Evolutionary conservation across 2,888 invertebrate species (phyloP).

Genomic region (Icerya purchasi): DNA sequence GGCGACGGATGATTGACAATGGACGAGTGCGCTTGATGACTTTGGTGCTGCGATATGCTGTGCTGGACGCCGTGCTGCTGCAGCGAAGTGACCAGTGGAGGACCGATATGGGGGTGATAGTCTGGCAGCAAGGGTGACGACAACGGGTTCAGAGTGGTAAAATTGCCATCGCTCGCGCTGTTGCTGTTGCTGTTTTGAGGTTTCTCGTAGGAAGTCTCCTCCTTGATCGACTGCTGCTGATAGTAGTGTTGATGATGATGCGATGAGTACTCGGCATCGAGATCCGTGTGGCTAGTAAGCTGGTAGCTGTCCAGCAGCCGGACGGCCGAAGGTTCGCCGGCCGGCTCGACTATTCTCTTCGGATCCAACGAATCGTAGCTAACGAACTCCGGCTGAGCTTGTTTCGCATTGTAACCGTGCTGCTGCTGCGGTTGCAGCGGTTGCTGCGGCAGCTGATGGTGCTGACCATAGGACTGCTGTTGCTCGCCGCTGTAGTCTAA

Average conservation of each 20-base stretch:
- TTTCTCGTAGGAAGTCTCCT: not conserved
- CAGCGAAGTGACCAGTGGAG: constrained; percentile 14
- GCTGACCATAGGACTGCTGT: constrained; percentile 23
- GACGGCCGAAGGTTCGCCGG: constrained; percentile 23
- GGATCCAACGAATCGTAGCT: constrained; percentile 24
- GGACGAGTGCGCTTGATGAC: constrained; percentile 19
- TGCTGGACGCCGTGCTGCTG: constrained; percentile 22
- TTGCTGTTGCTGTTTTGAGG: no score
- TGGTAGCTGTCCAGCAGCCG: constrained; percentile 23
- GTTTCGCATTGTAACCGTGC: no score
- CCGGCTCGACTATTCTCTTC: constrained; percentile 23
- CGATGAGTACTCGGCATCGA: not conserved
- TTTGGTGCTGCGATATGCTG: constrained; percentile 26
- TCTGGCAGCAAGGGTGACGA: constrained; percentile 6
- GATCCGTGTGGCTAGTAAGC: constrained; percentile 4
- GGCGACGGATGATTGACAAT: not conserved
- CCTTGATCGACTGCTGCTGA: not conserved
- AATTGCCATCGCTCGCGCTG: no score
- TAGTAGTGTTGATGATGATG: not conserved
- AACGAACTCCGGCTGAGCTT: constrained; percentile 1
- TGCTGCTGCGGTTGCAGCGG: not conserved
- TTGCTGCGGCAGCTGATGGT: not conserved
- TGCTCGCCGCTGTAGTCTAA: constrained; percentile 40
- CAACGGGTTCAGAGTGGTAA: no score
- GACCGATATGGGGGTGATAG: constrained; percentile 21